Base-by-base conservation (phyloP, 2,113 vertebrate genomes). In the Leiothrix lutea region DNA sequence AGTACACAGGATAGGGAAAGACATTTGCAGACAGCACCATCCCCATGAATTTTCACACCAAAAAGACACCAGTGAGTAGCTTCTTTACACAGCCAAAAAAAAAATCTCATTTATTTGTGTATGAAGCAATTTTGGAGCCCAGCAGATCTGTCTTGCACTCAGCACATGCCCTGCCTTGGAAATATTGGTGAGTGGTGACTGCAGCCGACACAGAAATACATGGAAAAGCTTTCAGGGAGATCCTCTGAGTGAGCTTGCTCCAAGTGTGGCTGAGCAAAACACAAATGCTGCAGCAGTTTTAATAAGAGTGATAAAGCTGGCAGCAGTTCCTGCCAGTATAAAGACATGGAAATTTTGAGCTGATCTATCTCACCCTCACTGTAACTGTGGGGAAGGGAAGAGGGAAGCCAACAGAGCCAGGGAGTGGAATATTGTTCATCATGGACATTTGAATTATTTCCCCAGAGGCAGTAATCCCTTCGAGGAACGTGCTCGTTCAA, bases 381-480 rank as follows among this genome's bases (percentile, higher is more conserved):
- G 50, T 25, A 16, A 62, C 75, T 83, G 50, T 2, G 61, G 40
- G 69, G 45, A 90, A 67, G 26, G 71, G 71, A 80, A 83, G 82
- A 50, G 25, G 72, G 72, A 84, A 90, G n/a, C 8, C 58, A 28
- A 1, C 0, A 2, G 75, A 77, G 54, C 44, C 82, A 15, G 3
- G 14, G 40, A 56, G 40, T 42, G 86, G 95, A 64, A 53, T 40
- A 73, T 70, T 86, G 45, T 71, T 91, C 72, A 54, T n/a, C 9
- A 0, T 14, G 47, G 77, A 54, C 35, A 11, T 78, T 58, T 22
- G 64, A 89, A 94, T 92, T 11, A 66, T 35, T 89, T 74, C 89
- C 90, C 84, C 77, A 87, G 89, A 44, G 86, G 87, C 89, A 58
- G 65, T 13, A 86, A 94, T 95, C 94, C 83, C 86, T 86, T 36